These are phyloP conservation scores for Heliconius hermathena DNA, from an alignment of 1,140 invertebrate species.

Conservation along the genomic window DNA sequence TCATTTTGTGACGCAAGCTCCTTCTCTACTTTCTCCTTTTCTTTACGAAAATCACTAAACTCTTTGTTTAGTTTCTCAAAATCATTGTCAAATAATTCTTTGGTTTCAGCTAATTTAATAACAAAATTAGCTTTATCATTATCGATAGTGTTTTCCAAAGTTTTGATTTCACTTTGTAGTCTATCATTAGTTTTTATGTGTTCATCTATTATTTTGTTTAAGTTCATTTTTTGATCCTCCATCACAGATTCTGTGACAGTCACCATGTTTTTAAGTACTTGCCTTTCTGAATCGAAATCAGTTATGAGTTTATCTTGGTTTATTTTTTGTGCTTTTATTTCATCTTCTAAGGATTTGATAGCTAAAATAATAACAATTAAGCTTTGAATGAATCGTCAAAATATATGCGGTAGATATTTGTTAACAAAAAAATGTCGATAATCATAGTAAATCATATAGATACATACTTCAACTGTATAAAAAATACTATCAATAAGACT, in stretches of 20 bases:
- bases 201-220: constrained; percentile 50
- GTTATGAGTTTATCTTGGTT: constrained; percentile 57
- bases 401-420: too few species aligned
- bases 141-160: constrained; percentile 37
- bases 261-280: constrained; percentile 59
- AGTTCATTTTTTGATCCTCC: constrained; percentile 56
- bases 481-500: too few species aligned
- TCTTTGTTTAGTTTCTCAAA: constrained; percentile 44
- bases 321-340: constrained; percentile 50
- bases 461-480: too few species aligned
- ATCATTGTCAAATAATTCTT: constrained; percentile 16
- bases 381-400: too few species aligned
- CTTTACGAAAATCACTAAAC: constrained; percentile 37
- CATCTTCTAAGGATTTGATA: constrained; percentile 54
- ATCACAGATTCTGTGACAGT: constrained; percentile 62
- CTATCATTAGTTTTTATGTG: constrained; percentile 44
- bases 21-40: constrained; percentile 43
- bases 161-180: constrained; percentile 46
- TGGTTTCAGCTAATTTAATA: constrained; percentile 47
- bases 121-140: constrained; percentile 36
- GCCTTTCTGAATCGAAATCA: constrained; percentile 61
- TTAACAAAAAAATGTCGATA: too few species aligned
- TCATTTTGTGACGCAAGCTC: constrained; percentile 38
- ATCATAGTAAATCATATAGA: too few species aligned
- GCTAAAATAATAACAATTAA: constrained; percentile 41